phyloP scores from a whole-genome alignment of 2,797 vertebrate genomes.

The Spondyliosoma cantharus region DNA sequence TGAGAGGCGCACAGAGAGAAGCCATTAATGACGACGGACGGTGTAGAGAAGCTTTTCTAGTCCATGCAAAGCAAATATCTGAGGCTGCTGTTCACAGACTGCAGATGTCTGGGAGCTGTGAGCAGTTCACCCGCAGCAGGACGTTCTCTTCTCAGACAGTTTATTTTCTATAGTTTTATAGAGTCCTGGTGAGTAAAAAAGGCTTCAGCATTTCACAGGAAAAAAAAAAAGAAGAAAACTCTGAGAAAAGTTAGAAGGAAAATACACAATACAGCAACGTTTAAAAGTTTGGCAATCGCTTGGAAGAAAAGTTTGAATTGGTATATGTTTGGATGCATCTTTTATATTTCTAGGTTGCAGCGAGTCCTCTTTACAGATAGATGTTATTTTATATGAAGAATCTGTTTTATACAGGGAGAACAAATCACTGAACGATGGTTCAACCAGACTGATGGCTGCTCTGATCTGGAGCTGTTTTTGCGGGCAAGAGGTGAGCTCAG shows the following conservation, averaged over 20 bases:
- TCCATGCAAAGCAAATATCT: neutral
- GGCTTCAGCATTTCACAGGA: neutral
- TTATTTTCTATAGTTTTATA: neutral
- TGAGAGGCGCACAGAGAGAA: slow-evolving; percentile 64
- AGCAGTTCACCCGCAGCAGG: neutral
- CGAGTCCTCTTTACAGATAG: neutral
- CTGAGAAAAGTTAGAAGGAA: neutral
- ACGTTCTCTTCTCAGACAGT: neutral
- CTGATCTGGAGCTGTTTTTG: too few relatives aligned
- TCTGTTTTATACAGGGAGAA: neutral
- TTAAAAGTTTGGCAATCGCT: neutral
- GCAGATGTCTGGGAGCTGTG: neutral
- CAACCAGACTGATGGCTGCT: neutral
- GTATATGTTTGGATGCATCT: neutral
- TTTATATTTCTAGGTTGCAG: neutral
- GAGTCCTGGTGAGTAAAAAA: neutral
- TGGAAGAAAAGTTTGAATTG: neutral
- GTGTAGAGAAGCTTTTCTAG: neutral
- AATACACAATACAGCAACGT: neutral
- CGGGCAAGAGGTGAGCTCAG: too few relatives aligned
- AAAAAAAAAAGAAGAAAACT: neutral
- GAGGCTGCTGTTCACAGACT: neutral
- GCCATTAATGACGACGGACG: slow-evolving; percentile 11
- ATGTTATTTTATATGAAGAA: neutral
- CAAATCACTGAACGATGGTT: neutral